These are phyloP conservation scores for Fragum fragum DNA, from an alignment of 2,888 invertebrate species.

Conservation along the genomic window DNA sequence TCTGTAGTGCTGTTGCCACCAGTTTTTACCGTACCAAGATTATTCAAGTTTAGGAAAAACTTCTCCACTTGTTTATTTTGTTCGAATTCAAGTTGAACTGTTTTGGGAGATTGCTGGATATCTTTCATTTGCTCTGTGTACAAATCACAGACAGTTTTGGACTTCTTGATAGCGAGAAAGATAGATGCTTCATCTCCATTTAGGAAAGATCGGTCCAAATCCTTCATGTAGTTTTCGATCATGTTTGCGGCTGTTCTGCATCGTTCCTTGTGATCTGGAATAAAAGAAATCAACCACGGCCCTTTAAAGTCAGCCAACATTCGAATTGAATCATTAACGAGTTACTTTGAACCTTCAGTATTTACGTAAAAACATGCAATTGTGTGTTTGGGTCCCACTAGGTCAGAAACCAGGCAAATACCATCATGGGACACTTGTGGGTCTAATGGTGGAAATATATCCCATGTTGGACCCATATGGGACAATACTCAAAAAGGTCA, in stretches of 20 bases:
- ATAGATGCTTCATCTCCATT: constrained; percentile 48
- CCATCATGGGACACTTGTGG: no score
- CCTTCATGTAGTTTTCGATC: constrained; percentile 53
- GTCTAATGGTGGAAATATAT: no score
- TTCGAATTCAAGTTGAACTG: constrained; percentile 42
- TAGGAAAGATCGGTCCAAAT: constrained; percentile 48
- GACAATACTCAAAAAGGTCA: no score
- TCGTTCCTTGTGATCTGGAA: constrained; percentile 47
- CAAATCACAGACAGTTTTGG: constrained; percentile 40
- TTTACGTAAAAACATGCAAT: no score
- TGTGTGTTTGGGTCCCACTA: no score
- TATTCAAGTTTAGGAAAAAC: constrained; percentile 53
- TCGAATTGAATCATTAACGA: no score
- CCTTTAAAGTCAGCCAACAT: no score
- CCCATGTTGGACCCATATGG: no score
- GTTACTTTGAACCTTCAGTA: no score
- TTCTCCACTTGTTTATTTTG: constrained; percentile 54
- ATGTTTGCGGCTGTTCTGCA: constrained; percentile 48
- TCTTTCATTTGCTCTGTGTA: constrained; percentile 46
- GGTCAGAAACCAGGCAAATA: no score
- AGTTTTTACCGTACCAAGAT: constrained; percentile 53
- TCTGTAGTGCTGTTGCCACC: constrained; percentile 36
- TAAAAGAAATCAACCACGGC: no score
- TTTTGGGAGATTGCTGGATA: constrained; percentile 51
- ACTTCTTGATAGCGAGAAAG: constrained; percentile 50